Evolutionary conservation across 2,113 vertebrate genomes (phyloP), one percentile per base, ranked within the genome.

Genomic region (Trinectes maculatus): DNA sequence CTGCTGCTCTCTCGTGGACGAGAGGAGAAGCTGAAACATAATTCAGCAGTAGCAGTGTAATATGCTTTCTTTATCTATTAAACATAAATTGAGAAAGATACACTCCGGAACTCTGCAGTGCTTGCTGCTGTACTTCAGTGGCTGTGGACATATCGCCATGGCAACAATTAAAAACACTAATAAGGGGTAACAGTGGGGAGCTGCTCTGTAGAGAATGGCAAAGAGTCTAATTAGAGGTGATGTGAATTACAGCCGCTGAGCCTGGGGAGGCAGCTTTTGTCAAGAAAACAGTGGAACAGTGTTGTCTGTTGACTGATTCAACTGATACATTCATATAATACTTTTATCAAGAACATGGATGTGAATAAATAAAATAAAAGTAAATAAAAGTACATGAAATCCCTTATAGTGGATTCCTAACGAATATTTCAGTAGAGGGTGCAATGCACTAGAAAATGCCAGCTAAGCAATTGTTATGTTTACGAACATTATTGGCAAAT

Each of bases 201-300:
- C 47, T 53, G 65, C 51, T 51, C 61, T 52, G 10, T 40, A 53
- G 74, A 74, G 37, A 62, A 57, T 40, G 37, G 2, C 0, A 3
- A 49, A 34, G 46, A 49, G 26, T 80, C 6, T 70, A 28, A 74
- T 67, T 80, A 64, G 48, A 62, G 66, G 47, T 55, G 6, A 49
- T 37, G 29, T 49, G 40, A 69, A 73, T 69, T 70, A 70, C 24
- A 26, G 60, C n/a, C n/a, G 5, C 25, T 56, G 31, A 54, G 34
- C 11, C 15, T 21, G 13, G 24, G 25, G 21, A 34, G 57, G n/a
- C 37, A 52, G 6, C 24, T 56, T 65, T 65, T 60, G 40, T 37
- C 68, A 53, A 33, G 62, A 57, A 59, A 15, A 61, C 18, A 25
- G 31, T 11, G 22, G n/a, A 60, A 60, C 24, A 19, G 18, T 13